These are phyloP conservation scores for Nannoperca australis DNA, from an alignment of 2,797 vertebrate species.

Conservation along the genomic window DNA sequence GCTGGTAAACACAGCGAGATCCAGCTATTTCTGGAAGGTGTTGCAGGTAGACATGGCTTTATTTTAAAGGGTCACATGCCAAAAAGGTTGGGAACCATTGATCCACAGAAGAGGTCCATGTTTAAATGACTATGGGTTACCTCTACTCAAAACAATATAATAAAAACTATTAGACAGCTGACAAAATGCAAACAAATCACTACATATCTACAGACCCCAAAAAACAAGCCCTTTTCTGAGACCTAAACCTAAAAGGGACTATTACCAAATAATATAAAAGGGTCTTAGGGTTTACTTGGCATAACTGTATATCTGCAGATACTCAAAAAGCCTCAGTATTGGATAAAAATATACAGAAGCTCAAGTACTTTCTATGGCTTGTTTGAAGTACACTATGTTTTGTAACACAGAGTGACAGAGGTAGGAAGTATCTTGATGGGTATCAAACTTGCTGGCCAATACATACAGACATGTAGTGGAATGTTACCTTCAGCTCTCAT, in stretches of 20 bases:
- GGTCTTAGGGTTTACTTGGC: background rate
- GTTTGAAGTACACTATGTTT: conserved; percentile 11
- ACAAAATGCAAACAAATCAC: too few relatives aligned
- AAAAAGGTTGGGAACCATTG: background rate
- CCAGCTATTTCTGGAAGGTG: too few relatives aligned
- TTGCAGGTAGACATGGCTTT: too few relatives aligned
- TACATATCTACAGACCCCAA: too few relatives aligned
- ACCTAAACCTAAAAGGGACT: background rate
- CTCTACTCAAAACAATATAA: too few relatives aligned
- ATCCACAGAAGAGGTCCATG: background rate
- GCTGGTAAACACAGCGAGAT: too few relatives aligned
- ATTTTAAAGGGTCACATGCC: background rate
- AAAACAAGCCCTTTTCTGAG: too few relatives aligned
- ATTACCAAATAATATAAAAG: background rate
- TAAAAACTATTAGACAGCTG: too few relatives aligned
- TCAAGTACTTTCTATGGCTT: background rate
- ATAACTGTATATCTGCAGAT: background rate
- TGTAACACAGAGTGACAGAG: conserved; percentile 6
- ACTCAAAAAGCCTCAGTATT: background rate
- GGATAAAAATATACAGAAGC: background rate
- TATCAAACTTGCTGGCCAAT: conserved; percentile 27
- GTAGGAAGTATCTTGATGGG: conserved; percentile 17
- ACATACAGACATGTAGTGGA: conserved; percentile 10
- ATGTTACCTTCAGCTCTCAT: conserved; percentile 13
- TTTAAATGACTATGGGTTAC: background rate